Evolutionary conservation across 2,888 invertebrate species (phyloP), one percentile per base, ranked within the genome.

Genomic region (Netelia virgata): DNA sequence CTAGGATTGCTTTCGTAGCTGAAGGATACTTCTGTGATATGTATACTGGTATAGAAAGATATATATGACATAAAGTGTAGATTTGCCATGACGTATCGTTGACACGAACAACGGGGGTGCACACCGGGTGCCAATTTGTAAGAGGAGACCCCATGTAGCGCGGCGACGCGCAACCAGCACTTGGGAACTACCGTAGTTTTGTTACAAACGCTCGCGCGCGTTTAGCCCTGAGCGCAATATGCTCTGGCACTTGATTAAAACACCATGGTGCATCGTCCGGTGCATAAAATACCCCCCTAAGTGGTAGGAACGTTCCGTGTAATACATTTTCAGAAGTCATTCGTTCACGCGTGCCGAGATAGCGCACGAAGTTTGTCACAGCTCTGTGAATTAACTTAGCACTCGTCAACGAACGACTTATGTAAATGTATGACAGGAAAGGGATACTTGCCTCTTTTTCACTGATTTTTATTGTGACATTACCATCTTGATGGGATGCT

Each of bases 171-270:
- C 74, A 83, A 80, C 72, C 64, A 70, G 59, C 78, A 75, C 72
- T 82, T 50, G 63, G 23, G 61, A 74, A 57, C 57, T 57, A 28
- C 23, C 18, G 18, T 64, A 73, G 73, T 73, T 66, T 59, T 64
- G 64, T 69, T 59, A 59, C 70, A 72, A 57, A 72, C 59, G 36
- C 20, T 9, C 78, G 75, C 86, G 84, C 78, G 86, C 89, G 84
- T 89, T 90, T 90, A 90, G 90, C 91, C 90, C 88, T 84, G 88
- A 88, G 90, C 90, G 89, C 91, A 92, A 92, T 92, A 92, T 92
- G 91, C 89, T 90, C 66, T 85, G 89, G 88, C 89, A 91, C 91
- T 92, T 92, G 92, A 92, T 92, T 92, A 92, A 92, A 92, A 92
- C 89, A 89, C 88, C 87, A 82, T 82, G 85, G 86, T 84, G 89